Conservation (phyloP, 2,113 vertebrate species). For the Epinephelus lanceolatus region DNA sequence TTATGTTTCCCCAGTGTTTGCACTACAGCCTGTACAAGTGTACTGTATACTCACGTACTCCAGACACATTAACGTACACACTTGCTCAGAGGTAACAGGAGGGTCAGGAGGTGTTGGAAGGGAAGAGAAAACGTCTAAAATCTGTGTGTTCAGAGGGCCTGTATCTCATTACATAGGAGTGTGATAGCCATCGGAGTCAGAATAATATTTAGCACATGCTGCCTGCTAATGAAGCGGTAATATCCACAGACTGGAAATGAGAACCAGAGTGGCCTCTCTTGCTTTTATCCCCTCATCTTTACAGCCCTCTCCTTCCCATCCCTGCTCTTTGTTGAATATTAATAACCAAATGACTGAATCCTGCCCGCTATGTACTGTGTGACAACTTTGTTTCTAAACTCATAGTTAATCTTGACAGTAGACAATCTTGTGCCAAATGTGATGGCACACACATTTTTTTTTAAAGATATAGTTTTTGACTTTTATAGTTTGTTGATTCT, state of each 20-base stretch:
- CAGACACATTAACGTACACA: slow-evolving; percentile 35
- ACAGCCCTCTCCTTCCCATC: slow-evolving; percentile 12
- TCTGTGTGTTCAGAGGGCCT: slow-evolving; percentile 66
- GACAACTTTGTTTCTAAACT: not conserved
- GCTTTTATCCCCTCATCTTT: slow-evolving; percentile 66
- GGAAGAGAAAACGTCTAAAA: slow-evolving; percentile 58
- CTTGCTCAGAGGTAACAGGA: slow-evolving; percentile 59
- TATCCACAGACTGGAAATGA: slow-evolving; percentile 79
- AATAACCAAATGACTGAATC: slow-evolving; percentile 18
- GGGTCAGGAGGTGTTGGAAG: slow-evolving; percentile 70
- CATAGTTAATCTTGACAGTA: not conserved
- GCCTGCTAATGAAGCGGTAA: slow-evolving; percentile 94
- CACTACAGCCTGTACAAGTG: not conserved
- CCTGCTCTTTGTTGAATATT: slow-evolving; percentile 24
- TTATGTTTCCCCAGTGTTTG: slow-evolving; percentile 22
- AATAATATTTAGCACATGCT: slow-evolving; percentile 98
- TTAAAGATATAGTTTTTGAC: too few species aligned
- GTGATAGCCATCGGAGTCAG: slow-evolving; percentile 93
- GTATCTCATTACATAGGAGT: slow-evolving; percentile 90
- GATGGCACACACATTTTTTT: too few species aligned
- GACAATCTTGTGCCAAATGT: too few species aligned
- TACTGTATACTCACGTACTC: slow-evolving; percentile 4
- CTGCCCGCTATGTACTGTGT: slow-evolving; percentile 6
- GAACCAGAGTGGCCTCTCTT: slow-evolving; percentile 73
- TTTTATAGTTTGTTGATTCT: not conserved